phyloP scores from a whole-genome alignment of 2,888 invertebrate species.

The Muscina levida region DNA sequence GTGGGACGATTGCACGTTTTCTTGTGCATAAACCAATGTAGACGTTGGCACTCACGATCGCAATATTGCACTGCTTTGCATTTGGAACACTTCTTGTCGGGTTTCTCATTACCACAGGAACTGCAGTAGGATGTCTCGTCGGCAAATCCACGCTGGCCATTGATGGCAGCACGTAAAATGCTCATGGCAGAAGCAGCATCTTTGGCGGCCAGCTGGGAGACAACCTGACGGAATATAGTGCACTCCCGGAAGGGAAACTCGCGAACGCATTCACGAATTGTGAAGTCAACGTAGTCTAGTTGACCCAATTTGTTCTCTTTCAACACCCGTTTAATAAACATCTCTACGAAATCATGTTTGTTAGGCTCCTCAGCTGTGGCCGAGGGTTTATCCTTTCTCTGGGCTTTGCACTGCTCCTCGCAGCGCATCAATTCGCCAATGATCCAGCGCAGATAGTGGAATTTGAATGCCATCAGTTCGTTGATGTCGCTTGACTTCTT shows the following conservation, averaged over 20 bases:
- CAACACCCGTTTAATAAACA: slow-evolving; percentile 87
- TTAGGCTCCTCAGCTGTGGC: slow-evolving; percentile 70
- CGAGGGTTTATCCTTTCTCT: slow-evolving; percentile 78
- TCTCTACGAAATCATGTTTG: slow-evolving; percentile 84
- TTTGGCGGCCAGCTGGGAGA: slow-evolving; percentile 87
- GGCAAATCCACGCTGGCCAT: slow-evolving; percentile 92
- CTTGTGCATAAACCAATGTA: slow-evolving; percentile 96
- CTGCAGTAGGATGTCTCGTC: slow-evolving; percentile 86
- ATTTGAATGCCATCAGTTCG: slow-evolving; percentile 94
- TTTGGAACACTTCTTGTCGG: slow-evolving; percentile 95
- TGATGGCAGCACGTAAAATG: slow-evolving; percentile 90
- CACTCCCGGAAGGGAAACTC: slow-evolving; percentile 96
- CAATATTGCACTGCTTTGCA: slow-evolving; percentile 97
- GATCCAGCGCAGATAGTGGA: slow-evolving; percentile 89
- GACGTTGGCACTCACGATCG: slow-evolving; percentile 94
- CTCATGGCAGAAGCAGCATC: slow-evolving; percentile 85
- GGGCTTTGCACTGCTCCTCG: slow-evolving; percentile 84
- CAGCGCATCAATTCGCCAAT: slow-evolving; percentile 87
- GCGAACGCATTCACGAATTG: slow-evolving; percentile 91
- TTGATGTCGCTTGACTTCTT: slow-evolving; percentile 90
- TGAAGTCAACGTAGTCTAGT: slow-evolving; percentile 85
- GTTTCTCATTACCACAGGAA: slow-evolving; percentile 93
- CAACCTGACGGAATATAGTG: slow-evolving; percentile 91
- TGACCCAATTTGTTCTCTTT: slow-evolving; percentile 87
- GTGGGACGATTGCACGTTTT: slow-evolving; percentile 88